Base-by-base conservation (phyloP, 2,888 invertebrate genomes). In the Drosophila neoperkinsi region DNA sequence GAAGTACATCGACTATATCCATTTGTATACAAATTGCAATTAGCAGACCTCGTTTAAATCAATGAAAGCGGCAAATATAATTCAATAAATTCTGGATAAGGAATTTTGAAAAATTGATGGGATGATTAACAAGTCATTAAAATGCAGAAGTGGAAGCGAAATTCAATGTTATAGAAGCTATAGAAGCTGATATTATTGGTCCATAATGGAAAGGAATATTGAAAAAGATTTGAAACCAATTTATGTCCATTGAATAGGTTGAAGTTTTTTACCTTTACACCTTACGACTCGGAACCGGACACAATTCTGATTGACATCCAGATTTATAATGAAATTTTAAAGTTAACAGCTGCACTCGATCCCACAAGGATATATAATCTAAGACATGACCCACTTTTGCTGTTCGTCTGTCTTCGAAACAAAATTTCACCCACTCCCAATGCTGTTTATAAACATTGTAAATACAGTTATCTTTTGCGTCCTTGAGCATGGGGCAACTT, bases 401-500 rank as follows among this genome's bases (percentile, higher is more conserved):
- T 2, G 4, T n/a, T 41, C 1, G n/a, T 11, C n/a, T n/a, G 41
- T 5, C 41, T 4, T 9, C 5, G 6, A 43, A 11, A 11, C 6
- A 3, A 6, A 43, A 43, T 21, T 43, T 43, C 46, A 9, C 9
- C 4, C 46, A 46, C 25, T 16, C 16, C 16, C 5, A 46, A n/a
- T 11, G 43, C n/a, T n/a, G 43, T n/a, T 11, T 43, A 43, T n/a
- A n/a, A 31, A 52, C 50, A 52, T 52, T 46, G n/a, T 9, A 18
- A 31, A 51, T 51, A 38, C 55, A 28, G 55, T 49, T 34, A 41
- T 62, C 51, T 13, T 51, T 53, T 61, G 21, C 49, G 52, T 58
- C 52, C 74, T 73, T 64, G 41, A 59, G 33, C 59, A 43, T 51
- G 50, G 21, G 36, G 16, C 55, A 34, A 68, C 53, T 78, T 78